Evolutionary conservation across 2,888 invertebrate genomes (phyloP), one percentile per base, ranked within the genome.

Genomic region (Steinernema carpocapsae): DNA sequence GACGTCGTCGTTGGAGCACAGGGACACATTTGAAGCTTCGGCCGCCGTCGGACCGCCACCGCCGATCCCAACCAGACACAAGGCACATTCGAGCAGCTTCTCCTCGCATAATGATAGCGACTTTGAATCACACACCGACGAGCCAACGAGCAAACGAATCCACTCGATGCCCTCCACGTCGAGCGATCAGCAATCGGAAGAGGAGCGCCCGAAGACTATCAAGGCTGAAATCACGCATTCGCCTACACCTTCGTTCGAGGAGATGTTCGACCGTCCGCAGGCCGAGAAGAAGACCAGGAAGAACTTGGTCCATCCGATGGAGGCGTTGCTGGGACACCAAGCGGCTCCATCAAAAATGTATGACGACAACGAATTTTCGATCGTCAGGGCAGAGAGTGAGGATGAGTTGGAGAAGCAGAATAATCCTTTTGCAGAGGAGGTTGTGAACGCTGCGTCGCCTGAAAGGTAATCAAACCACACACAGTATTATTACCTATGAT

Each of bases 321-420:
- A 64, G 26, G 29, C 29, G 32, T 29, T 64, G 17, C 17, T 64
- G 64, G 64, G 64, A 14, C 24, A 37, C 17, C 1, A 14, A 4
- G 17, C 29, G 32, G 17, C 64, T 10, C 19, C 64, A 3, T 17
- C 64, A 17, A 29, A 26, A 32, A 17, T 37, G 64, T 29, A 64
- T 29, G 64, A 64, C 14, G 64, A 64, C 64, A 64, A 64, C 64
- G 64, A 64, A 32, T 64, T 64, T 17, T 29, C 64, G 32, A 64
- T 64, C n/a, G 64, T 64, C 1, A 29, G 32, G 32, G 64, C 32
- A 3, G 64, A 29, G 3, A 64, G 64, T n/a, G 64, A 64, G 37
- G 64, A 64, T 17, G 64, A 64, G 7, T 17, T 64, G 32, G 64
- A 29, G 26, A 64, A 64, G 10, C 17, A 64, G 12, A 19, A 14